phyloP scores from a whole-genome alignment of 2,888 invertebrate species.

The Acleris emargana region DNA sequence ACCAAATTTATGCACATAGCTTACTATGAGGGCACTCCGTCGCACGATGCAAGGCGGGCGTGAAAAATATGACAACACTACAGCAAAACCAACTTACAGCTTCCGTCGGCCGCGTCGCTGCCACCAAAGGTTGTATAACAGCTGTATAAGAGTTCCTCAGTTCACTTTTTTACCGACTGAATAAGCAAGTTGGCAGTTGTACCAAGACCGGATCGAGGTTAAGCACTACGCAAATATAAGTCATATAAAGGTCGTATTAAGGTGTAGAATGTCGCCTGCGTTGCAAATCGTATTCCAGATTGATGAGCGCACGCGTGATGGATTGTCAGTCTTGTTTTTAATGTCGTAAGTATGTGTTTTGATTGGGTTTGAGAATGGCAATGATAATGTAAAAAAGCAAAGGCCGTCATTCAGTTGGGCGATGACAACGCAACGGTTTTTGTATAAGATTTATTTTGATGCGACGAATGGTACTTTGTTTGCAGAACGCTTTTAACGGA shows the following conservation, averaged over 20 bases:
- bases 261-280: slow-evolving; percentile 11
- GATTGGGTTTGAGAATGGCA: slow-evolving; percentile 6
- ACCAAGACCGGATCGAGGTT: slow-evolving; percentile 14
- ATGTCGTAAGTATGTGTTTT: slow-evolving; percentile 15
- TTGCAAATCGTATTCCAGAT: slow-evolving; percentile 8
- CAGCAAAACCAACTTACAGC: slow-evolving; percentile 22
- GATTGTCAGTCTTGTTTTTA: slow-evolving; percentile 10
- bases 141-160: not conserved
- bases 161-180: slow-evolving; percentile 17
- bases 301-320: slow-evolving; percentile 4
- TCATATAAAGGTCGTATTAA: slow-evolving; percentile 24
- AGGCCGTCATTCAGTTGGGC: slow-evolving; percentile 25
- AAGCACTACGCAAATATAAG: slow-evolving; percentile 33
- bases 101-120: slow-evolving; percentile 12
- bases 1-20: slow-evolving; percentile 77
- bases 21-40: slow-evolving; percentile 65
- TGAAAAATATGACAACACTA: slow-evolving; percentile 51
- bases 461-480: slow-evolving; percentile 17
- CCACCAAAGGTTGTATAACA: not conserved
- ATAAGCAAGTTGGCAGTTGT: slow-evolving; percentile 13
- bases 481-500: slow-evolving; percentile 12
- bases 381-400: slow-evolving; percentile 27
- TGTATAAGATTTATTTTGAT: slow-evolving; percentile 24
- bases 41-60: slow-evolving; percentile 52
- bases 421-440: slow-evolving; percentile 32